Evolutionary conservation across 2,888 invertebrate species (phyloP), one percentile per base, ranked within the genome.

Genomic region (Hemicrepidius hirtus): DNA sequence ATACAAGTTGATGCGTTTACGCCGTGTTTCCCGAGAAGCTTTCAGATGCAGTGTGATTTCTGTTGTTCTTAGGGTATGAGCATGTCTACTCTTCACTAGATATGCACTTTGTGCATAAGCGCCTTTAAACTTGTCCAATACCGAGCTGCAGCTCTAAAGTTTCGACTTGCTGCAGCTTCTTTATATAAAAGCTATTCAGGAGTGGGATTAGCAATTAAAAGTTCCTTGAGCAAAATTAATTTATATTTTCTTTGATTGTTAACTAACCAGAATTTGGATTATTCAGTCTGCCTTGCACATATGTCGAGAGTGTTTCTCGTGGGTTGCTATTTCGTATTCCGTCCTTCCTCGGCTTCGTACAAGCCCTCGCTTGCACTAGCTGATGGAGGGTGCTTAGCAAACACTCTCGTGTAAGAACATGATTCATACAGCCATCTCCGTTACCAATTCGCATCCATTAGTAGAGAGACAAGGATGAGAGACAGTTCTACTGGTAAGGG

Each of bases 381-480:
- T 53, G 71, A 71, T 71, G 59, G 60, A 71, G 71, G 62, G 67
- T 62, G 62, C 71, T 71, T 63, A 44, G 41, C 41, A 53, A 68
- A 62, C 67, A 62, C 60, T 71, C 40, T 40, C 62, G 28, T 50
- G 50, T 53, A 65, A 65, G 55, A 10, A 59, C 59, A 60, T 71
- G 71, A 71, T 65, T 71, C 71, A 71, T 62, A 41, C 41, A 50
- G 20, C 62, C 53, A 41, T 63, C 60, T 41, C 32, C 35, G 50
- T 68, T 62, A 49, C 50, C 46, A 24, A 68, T 50, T 49, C 68
- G 9, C 53, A n/a, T 62, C 62, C 62, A 62, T 62, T 68, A 62
- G 49, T 41, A 46, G 28, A 41, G 28, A 62, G 59, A 71, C 62
- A 44, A 67, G 40, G 67, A 67, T 55, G 53, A 62, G 49, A 50